Evolutionary conservation across 2,888 invertebrate species (phyloP).

Genomic region (Sarcophaga subvicina): DNA sequence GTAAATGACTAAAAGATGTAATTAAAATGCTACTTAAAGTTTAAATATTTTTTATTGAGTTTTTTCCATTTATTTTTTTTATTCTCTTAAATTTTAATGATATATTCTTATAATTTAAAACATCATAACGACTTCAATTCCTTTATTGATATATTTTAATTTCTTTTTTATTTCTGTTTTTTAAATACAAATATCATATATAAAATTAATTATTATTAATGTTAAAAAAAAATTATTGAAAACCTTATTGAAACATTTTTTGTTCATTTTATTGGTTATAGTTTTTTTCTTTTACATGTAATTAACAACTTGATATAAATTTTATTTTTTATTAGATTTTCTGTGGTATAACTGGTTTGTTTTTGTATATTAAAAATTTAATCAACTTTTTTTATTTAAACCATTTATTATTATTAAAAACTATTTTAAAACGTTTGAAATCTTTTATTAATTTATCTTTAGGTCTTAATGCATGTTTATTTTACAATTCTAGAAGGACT

Average conservation of each 20-base stretch:
- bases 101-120: slow-evolving; percentile 24
- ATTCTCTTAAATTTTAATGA: slow-evolving; percentile 28
- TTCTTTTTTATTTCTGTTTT: neutral
- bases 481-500: too few relatives aligned
- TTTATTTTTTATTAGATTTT: slow-evolving; percentile 25
- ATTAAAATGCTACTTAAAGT: slow-evolving; percentile 16
- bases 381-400: neutral
- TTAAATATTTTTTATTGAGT: slow-evolving; percentile 1
- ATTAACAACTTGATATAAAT: neutral
- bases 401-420: too few relatives aligned
- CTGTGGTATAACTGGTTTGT: neutral
- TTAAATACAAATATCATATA: slow-evolving; percentile 9
- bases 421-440: too few relatives aligned
- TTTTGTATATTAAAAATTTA: neutral
- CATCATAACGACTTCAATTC: slow-evolving; percentile 62
- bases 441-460: too few relatives aligned
- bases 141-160: slow-evolving; percentile 34
- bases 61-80: neutral
- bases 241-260: slow-evolving; percentile 33
- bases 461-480: too few relatives aligned
- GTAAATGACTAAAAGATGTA: slow-evolving; percentile 6
- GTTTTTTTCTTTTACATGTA: slow-evolving; percentile 2
- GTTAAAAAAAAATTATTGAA: slow-evolving; percentile 36
- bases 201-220: neutral
- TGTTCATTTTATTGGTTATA: neutral